Evolutionary conservation across 1,140 invertebrate genomes (phyloP).

Genomic region (Aphelinus certus): DNA sequence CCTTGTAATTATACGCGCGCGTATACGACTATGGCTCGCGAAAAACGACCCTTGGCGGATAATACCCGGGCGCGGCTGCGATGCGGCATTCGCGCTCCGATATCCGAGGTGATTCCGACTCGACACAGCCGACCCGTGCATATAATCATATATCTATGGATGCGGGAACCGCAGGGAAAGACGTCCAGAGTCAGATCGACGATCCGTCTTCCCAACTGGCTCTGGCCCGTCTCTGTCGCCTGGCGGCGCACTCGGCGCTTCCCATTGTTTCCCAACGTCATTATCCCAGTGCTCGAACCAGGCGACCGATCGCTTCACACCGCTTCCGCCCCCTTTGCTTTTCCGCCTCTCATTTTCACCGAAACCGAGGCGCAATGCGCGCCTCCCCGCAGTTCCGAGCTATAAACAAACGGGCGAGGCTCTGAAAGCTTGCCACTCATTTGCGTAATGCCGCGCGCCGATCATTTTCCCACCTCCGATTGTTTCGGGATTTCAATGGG

Average conservation of each 20-base stretch:
- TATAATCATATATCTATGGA: neutral
- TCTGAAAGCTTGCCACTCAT: no score
- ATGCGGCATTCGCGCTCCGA: no score
- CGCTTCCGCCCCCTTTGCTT: neutral
- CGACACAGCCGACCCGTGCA: no score
- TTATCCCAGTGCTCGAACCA: constrained; percentile 31
- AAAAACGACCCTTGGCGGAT: no score
- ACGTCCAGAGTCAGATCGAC: neutral
- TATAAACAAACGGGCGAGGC: no score
- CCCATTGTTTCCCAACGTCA: constrained; percentile 35
- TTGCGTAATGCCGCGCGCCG: no score
- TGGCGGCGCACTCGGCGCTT: neutral
- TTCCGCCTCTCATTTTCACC: neutral
- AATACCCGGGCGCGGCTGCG: no score
- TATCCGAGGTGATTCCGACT: no score
- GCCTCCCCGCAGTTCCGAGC: neutral
- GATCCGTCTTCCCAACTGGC: constrained; percentile 1
- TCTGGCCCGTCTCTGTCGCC: neutral
- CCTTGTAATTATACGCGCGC: no score
- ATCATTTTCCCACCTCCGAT: no score
- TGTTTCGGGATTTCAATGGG: no score
- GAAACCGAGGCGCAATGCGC: neutral
- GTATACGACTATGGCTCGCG: no score
- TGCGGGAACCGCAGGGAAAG: constrained; percentile 13
- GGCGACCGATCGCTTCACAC: constrained; percentile 24